These are phyloP conservation scores for Mythimna impura DNA, from an alignment of 2,888 invertebrate genomes.

Conservation along the genomic window DNA sequence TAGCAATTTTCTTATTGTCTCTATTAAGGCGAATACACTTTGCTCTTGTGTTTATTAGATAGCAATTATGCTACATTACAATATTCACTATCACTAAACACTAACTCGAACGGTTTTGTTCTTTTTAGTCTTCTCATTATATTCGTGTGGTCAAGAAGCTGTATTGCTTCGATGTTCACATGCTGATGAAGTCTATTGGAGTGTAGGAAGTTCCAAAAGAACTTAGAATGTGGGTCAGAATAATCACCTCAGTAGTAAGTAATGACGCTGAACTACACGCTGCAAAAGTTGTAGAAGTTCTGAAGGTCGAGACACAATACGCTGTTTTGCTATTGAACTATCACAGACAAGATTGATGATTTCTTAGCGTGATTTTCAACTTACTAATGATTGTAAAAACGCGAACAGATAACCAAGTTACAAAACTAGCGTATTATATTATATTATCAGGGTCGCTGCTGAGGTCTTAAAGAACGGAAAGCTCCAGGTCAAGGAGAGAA, in stretches of 20 bases:
- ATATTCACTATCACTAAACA: too few relatives aligned
- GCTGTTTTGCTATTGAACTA: conserved; percentile 10
- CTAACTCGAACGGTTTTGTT: too few relatives aligned
- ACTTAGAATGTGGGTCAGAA: background rate
- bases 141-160: too few relatives aligned
- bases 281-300: background rate
- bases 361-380: conserved; percentile 40
- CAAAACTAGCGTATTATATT: conserved; percentile 63
- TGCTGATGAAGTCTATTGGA: background rate
- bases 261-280: background rate
- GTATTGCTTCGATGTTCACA: too few relatives aligned
- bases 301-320: conserved; percentile 24
- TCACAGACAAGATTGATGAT: conserved; percentile 41
- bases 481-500: conserved; percentile 77
- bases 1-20: too few relatives aligned
- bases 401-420: conserved; percentile 33
- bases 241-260: background rate
- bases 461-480: conserved; percentile 66
- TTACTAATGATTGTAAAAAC: conserved; percentile 38
- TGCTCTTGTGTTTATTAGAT: too few relatives aligned
- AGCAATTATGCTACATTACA: too few relatives aligned
- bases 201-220: background rate
- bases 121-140: too few relatives aligned
- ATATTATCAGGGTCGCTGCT: conserved; percentile 63
- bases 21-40: too few relatives aligned